Conservation (phyloP, 2,888 invertebrate species). For the Euproctis similis region DNA sequence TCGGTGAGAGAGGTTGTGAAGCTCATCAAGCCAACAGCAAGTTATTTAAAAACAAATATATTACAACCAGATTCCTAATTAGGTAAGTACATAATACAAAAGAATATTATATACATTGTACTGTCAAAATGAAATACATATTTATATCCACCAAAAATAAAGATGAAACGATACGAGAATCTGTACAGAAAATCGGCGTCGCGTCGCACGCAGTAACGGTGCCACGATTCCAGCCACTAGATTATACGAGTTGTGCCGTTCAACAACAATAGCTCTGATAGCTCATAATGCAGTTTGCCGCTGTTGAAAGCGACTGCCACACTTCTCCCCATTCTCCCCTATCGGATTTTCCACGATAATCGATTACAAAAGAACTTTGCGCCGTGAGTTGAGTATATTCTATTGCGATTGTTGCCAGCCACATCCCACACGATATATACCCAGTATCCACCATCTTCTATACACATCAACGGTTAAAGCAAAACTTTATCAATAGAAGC, state of each 20-base stretch:
- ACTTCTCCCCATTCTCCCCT: slow-evolving; percentile 63
- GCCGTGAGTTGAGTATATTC: slow-evolving; percentile 33
- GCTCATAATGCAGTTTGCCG: slow-evolving; percentile 72
- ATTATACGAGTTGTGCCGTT: slow-evolving; percentile 47
- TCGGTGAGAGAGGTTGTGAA: no score
- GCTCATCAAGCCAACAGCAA: no score
- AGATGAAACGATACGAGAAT: no score
- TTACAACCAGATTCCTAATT: no score
- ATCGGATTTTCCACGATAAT: slow-evolving; percentile 74
- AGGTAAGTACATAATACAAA: no score
- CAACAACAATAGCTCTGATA: slow-evolving; percentile 60
- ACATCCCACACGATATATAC: slow-evolving; percentile 41
- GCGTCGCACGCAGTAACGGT: slow-evolving; percentile 28
- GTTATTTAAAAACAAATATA: no score
- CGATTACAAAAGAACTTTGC: slow-evolving; percentile 74
- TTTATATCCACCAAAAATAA: no score
- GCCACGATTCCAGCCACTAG: slow-evolving; percentile 40
- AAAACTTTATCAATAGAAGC: slow-evolving; percentile 44
- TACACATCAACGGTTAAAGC: slow-evolving; percentile 45
- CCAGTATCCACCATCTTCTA: slow-evolving; percentile 42
- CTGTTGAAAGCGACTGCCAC: slow-evolving; percentile 64
- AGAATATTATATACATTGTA: no score
- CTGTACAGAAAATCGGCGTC: neutral
- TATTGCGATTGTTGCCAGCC: slow-evolving; percentile 37
- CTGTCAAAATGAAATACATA: no score